Evolutionary conservation across 2,888 invertebrate genomes (phyloP).

Genomic region (Venustoraphidia nigricollis): DNA sequence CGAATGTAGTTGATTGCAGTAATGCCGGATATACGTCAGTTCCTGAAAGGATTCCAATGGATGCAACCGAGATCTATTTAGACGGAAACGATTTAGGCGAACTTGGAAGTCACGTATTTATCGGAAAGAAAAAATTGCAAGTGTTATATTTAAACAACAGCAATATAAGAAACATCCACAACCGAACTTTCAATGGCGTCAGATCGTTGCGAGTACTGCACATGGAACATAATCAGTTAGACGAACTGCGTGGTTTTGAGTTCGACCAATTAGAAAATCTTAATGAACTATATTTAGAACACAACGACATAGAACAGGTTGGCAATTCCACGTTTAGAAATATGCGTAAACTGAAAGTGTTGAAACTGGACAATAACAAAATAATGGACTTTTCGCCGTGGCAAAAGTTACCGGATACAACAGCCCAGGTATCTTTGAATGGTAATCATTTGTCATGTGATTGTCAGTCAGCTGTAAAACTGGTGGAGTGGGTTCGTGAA

Average conservation of each 20-base stretch:
- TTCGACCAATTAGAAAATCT: constrained; percentile 60
- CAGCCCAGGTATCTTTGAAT: constrained; percentile 45
- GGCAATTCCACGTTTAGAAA: constrained; percentile 63
- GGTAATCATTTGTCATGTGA: constrained; percentile 77
- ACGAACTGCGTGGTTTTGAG: constrained; percentile 57
- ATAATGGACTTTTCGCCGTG: constrained; percentile 58
- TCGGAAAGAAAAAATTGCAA: constrained; percentile 69
- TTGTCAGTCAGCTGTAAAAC: constrained; percentile 51
- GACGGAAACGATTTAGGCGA: constrained; percentile 68
- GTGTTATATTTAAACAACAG: constrained; percentile 66
- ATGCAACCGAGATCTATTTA: constrained; percentile 74
- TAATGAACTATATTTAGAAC: constrained; percentile 59
- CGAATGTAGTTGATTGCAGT: constrained; percentile 74
- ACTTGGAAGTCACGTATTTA: constrained; percentile 71
- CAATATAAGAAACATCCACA: constrained; percentile 58
- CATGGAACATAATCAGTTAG: constrained; percentile 59
- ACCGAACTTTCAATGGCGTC: constrained; percentile 69
- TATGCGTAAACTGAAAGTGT: constrained; percentile 52
- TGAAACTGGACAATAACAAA: constrained; percentile 62
- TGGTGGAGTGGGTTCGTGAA: constrained; percentile 54
- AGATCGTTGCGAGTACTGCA: constrained; percentile 56
- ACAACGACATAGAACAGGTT: constrained; percentile 57
- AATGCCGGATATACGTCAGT: constrained; percentile 57
- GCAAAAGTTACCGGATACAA: constrained; percentile 39
- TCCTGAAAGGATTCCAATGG: constrained; percentile 73